These are phyloP conservation scores for pig (Sus scrofa) DNA, from an alignment of 2,113 vertebrate genomes.

Conservation along the genomic window T2T-Sscrofa CM000819.6:113267001-113267500, in stretches of 20 bases:
- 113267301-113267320: not conserved
- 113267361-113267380: not conserved
- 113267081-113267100: not conserved
- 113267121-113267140: not conserved
- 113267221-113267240: not conserved
- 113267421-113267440: not conserved
- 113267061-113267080: not conserved
- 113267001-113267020: not conserved
- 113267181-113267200: not conserved
- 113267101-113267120: not conserved
- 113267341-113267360: not conserved
- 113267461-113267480: not conserved
- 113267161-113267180: not conserved
- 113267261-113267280: not conserved
- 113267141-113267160: not conserved
- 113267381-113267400: no score
- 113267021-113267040: not conserved
- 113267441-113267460: not conserved
- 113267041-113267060: not conserved
- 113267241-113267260: not conserved
- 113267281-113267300: not conserved
- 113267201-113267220: not conserved
- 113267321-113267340: not conserved
- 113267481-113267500: not conserved
- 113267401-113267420: fast-evolving